Percentiles rank a stretch among this genome's conserved stretches.
These are phyloP conservation scores for Brachypteracias leptosomus DNA, from an alignment of 2,113 vertebrate genomes.

Conservation along the genomic window DNA sequence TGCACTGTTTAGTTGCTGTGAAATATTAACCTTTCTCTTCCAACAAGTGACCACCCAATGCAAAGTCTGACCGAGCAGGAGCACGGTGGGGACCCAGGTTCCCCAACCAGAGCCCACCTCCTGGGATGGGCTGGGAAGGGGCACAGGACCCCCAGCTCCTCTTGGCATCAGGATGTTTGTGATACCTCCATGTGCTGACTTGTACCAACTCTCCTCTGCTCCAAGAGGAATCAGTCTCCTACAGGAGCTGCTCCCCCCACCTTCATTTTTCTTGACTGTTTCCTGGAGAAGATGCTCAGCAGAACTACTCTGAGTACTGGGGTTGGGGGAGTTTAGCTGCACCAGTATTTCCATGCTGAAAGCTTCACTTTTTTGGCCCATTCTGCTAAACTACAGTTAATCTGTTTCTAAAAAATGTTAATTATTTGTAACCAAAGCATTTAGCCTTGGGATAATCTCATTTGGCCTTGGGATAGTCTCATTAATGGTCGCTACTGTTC, in stretches of 20 bases:
- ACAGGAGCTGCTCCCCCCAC: not conserved
- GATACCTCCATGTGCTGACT: not conserved
- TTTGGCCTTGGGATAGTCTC: not conserved
- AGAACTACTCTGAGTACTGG: not conserved
- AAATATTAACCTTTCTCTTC: not conserved
- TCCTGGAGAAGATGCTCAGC: not conserved
- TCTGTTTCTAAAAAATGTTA: not conserved
- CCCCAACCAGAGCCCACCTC: no score
- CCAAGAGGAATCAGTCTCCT: not conserved
- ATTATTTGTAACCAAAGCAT: not conserved
- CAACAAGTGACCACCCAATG: accelerated
- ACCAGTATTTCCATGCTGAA: not conserved
- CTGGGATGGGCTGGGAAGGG: not conserved
- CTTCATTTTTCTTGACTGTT: accelerated
- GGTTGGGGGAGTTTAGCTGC: not conserved
- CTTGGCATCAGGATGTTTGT: not conserved
- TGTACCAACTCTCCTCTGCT: not conserved
- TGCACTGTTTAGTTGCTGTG: not conserved
- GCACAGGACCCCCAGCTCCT: not conserved
- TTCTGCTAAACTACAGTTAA: not conserved
- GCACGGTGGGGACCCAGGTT: not conserved
- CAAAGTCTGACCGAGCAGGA: not conserved
- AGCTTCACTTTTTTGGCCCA: not conserved
- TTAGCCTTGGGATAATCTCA: no score
- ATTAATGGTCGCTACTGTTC: not conserved